These are phyloP conservation scores for Orthosia gothica DNA, from an alignment of 2,888 invertebrate species.

Conservation along the genomic window DNA sequence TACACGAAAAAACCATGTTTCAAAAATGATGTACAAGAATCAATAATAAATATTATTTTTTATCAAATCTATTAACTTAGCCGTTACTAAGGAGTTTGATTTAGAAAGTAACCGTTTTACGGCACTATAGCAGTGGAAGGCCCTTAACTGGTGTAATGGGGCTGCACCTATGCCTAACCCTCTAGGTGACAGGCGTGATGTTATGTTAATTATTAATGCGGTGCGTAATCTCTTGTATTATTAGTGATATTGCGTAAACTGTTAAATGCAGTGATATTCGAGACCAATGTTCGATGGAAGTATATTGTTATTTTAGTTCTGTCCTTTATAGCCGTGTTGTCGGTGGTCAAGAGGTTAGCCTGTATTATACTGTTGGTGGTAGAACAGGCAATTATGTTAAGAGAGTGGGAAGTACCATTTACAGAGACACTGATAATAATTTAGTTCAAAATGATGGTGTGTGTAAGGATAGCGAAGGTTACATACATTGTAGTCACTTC, in stretches of 20 bases:
- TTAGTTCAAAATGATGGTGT: constrained; percentile 16
- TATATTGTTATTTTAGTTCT: constrained; percentile 53
- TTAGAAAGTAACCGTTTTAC: no score
- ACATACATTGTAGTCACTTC: not conserved
- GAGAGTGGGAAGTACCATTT: constrained; percentile 53
- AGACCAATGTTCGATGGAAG: constrained; percentile 37
- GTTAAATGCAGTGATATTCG: constrained; percentile 32
- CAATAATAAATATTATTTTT: no score
- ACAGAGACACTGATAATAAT: constrained; percentile 40
- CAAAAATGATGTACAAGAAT: no score
- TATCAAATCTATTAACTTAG: no score
- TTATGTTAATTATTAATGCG: not conserved
- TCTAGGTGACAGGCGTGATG: no score
- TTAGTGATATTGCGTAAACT: constrained; percentile 34
- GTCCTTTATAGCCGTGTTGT: constrained; percentile 31
- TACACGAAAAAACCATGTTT: no score
- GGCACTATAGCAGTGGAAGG: no score
- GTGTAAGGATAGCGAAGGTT: not conserved
- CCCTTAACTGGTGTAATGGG: no score
- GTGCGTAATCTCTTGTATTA: constrained; percentile 36
- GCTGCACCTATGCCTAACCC: no score
- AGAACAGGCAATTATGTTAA: constrained; percentile 41
- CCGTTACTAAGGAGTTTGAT: no score
- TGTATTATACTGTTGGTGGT: constrained; percentile 38
- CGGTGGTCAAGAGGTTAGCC: constrained; percentile 46